Conservation (phyloP, 2,888 invertebrate genomes). For the Folsomia manolachei region DNA sequence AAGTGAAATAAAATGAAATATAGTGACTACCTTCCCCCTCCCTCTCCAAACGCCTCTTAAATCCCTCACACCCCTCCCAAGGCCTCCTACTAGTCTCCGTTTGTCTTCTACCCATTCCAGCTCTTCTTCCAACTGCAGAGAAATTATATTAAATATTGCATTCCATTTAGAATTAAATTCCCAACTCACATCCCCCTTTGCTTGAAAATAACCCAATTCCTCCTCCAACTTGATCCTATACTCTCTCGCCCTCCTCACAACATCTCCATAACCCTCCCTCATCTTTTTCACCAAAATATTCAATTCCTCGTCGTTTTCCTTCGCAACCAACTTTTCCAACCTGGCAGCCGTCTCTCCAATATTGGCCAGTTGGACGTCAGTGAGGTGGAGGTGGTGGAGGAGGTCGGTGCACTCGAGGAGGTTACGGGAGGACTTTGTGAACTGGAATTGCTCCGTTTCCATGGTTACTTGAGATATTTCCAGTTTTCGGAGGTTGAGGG, state of each 20-base stretch:
- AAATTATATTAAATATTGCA: no score
- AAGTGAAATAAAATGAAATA: no score
- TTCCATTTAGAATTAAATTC: no score
- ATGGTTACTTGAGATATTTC: no score
- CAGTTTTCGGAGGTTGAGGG: constrained; percentile 79
- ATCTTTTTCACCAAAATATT: constrained; percentile 73
- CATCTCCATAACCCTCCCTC: constrained; percentile 70
- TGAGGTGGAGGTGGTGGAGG: no score
- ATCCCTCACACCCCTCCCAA: constrained; percentile 91
- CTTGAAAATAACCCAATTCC: constrained; percentile 86
- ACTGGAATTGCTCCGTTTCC: no score
- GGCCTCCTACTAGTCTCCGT: constrained; percentile 78
- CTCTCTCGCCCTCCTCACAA: constrained; percentile 60
- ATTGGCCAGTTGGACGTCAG: no score
- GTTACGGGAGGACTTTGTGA: no score
- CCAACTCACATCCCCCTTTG: no score
- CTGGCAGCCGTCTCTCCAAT: no score
- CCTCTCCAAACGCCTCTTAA: constrained; percentile 82
- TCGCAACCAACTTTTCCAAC: no score
- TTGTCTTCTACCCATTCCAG: constrained; percentile 96
- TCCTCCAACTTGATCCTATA: constrained; percentile 84
- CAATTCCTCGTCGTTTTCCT: constrained; percentile 61
- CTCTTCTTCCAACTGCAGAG: constrained; percentile 96
- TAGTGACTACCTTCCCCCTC: constrained; percentile 64
- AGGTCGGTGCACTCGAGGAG: no score